Evolutionary conservation across 2,888 invertebrate genomes (phyloP).

Genomic region (Trissolcus brochymenae): DNA sequence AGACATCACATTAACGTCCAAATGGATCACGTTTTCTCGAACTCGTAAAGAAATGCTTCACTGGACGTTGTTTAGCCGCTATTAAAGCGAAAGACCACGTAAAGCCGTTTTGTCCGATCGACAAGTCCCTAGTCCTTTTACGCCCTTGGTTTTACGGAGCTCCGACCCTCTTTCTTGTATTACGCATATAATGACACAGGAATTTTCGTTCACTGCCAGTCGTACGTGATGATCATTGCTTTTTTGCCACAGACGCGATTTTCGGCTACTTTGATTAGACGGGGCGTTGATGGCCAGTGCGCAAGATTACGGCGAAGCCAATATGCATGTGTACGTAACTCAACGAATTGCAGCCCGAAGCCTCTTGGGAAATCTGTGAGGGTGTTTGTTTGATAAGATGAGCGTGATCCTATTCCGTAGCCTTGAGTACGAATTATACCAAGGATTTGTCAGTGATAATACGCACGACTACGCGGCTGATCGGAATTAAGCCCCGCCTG

Average conservation of each 20-base stretch:
- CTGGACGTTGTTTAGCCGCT: slow-evolving; percentile 71
- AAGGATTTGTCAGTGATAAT: slow-evolving; percentile 53
- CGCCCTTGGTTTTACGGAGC: slow-evolving; percentile 32
- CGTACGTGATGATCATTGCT: slow-evolving; percentile 36
- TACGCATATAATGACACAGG: slow-evolving; percentile 44
- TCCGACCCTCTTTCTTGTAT: slow-evolving; percentile 34
- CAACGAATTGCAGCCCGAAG: slow-evolving; percentile 51
- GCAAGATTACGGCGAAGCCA: slow-evolving; percentile 12
- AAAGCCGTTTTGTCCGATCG: slow-evolving; percentile 39
- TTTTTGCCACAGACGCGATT: slow-evolving; percentile 29
- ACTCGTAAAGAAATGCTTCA: slow-evolving; percentile 72
- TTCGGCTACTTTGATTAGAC: slow-evolving; percentile 59
- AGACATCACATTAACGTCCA: slow-evolving; percentile 72
- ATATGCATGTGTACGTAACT: slow-evolving; percentile 39
- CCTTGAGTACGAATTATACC: slow-evolving; percentile 55
- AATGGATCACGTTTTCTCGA: slow-evolving; percentile 73
- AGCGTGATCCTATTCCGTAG: slow-evolving; percentile 61
- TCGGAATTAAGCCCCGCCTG: slow-evolving; percentile 41
- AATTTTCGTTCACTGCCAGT: slow-evolving; percentile 26
- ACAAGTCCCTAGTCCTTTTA: slow-evolving; percentile 37
- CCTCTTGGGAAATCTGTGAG: slow-evolving; percentile 62
- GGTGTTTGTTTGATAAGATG: slow-evolving; percentile 64
- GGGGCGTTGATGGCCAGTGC: slow-evolving; percentile 21
- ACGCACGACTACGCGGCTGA: slow-evolving; percentile 45
- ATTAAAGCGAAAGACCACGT: slow-evolving; percentile 32